phyloP scores from a whole-genome alignment of 1,140 invertebrate species.

The Ceratina japonica region DNA sequence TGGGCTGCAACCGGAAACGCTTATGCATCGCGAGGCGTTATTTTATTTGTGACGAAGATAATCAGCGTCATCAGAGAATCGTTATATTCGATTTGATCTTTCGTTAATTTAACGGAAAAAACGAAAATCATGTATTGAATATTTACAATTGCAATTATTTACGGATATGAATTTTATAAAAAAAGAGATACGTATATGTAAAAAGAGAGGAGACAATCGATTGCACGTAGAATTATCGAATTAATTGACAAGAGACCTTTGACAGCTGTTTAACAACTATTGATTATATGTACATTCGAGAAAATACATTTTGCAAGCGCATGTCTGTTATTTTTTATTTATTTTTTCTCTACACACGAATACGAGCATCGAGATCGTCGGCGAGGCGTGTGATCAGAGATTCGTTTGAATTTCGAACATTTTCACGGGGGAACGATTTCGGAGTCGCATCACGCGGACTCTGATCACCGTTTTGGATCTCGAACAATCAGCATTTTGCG shows the following conservation, averaged over 20 bases:
- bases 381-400: constrained; percentile 14
- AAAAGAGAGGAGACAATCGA: neutral
- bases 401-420: neutral
- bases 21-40: neutral
- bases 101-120: neutral
- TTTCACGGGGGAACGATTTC: neutral
- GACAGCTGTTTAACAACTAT: neutral
- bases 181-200: no score
- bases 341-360: neutral
- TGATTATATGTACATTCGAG: neutral
- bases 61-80: constrained; percentile 31
- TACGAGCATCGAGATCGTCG: neutral
- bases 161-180: neutral
- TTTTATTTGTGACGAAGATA: neutral
- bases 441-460: neutral
- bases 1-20: constrained; percentile 6
- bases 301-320: constrained; percentile 23
- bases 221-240: constrained; percentile 12
- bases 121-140: neutral
- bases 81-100: constrained; percentile 6
- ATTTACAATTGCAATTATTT: no score
- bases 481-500: constrained; percentile 21
- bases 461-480: constrained; percentile 40
- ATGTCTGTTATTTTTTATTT: constrained; percentile 1
- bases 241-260: no score